Conservation (phyloP, 2,797 vertebrate genomes). For the Galagoides demidoff region DNA sequence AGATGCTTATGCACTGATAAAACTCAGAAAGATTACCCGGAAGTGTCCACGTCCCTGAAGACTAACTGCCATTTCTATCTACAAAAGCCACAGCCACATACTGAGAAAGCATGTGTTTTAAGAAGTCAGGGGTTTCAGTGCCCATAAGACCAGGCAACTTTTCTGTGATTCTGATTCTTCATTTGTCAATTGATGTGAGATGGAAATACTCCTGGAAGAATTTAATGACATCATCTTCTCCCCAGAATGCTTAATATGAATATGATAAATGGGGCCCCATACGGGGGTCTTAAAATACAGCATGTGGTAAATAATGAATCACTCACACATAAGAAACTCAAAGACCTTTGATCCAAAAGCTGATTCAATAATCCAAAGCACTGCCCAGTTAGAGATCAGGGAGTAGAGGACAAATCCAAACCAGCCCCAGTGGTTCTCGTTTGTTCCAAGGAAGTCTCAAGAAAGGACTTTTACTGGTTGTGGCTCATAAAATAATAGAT, state of each 20-base stretch:
- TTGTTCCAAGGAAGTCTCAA: slow-evolving; percentile 68
- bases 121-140: background rate
- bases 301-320: slow-evolving; percentile 21
- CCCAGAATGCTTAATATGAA: slow-evolving; percentile 39
- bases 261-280: background rate
- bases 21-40: background rate
- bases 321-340: background rate
- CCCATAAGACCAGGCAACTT: background rate
- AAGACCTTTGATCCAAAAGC: slow-evolving; percentile 40
- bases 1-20: background rate
- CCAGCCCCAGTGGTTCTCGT: slow-evolving; percentile 70
- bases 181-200: too few relatives aligned
- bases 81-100: background rate
- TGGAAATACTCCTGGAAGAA: background rate
- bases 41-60: background rate
- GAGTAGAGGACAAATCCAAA: slow-evolving; percentile 56
- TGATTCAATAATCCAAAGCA: slow-evolving; percentile 28
- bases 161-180: background rate
- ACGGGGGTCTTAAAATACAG: background rate
- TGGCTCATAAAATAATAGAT: slow-evolving; percentile 70
- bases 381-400: slow-evolving; percentile 16
- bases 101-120: background rate
- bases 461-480: slow-evolving; percentile 72
- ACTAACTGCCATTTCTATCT: background rate
- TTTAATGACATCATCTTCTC: background rate